Base-by-base conservation (phyloP, 1,140 invertebrate genomes). In the Octopus sinensis region DNA sequence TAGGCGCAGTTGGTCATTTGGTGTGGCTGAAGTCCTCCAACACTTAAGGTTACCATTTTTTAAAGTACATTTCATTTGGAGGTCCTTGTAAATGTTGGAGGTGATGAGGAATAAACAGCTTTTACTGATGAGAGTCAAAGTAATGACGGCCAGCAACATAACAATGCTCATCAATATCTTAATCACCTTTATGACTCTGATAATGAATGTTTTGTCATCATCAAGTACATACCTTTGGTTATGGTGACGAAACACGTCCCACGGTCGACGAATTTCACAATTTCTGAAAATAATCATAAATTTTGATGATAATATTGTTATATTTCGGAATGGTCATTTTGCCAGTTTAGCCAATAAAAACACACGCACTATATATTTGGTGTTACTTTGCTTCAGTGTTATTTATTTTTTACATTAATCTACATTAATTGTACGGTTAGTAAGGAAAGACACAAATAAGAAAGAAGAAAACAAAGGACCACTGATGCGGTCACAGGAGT, bases 41-140 rank as follows among this genome's bases (percentile, higher is more conserved):
- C 86, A 86, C n/a, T 73, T 82, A 7, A 78, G 82, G 10, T 83
- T 83, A 7, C 80, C 78, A n/a, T 81, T 81, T 52, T 71, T 68
- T 13, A n/a, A 73, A 23, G 75, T 13, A 82, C 87, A 88, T 10
- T 85, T 84, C 30, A 88, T 80, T 4, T 86, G 88, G 78, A 85
- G 85, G 82, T 88, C 88, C 53, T 82, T 83, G 84, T 87, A 87
- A 12, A 87, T 83, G 84, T 87, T 88, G 79, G 88, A 89, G 6
- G 89, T 86, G 51, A 90, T 88, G 7, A 90, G 82, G 52, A 90
- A 84, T 52, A 90, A 82, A 68, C 86, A 81, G 77, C 86, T 87
- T 84, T 88, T 89, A 79, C 85, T 87, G 54, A 88, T 68, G n/a
- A 90, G 84, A 30, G 86, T 84, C 56, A 83, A 80, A 4, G 83